Evolutionary conservation across 2,113 vertebrate species (phyloP), one percentile per base, ranked within the genome.

Genomic region (Gymnocephalus cernua): DNA sequence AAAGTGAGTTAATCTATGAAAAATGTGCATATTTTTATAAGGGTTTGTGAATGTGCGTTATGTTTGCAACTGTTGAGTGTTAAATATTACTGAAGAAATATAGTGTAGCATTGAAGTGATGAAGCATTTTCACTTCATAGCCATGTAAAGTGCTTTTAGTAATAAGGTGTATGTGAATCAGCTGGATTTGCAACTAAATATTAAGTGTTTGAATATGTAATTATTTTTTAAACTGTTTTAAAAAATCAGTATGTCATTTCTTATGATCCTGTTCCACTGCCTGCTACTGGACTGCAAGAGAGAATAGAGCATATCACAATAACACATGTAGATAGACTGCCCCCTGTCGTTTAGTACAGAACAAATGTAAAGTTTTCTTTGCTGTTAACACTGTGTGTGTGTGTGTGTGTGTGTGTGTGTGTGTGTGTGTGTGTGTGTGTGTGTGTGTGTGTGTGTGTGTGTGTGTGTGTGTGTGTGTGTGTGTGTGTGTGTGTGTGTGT

Each of bases 271-370:
- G 23, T 54, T 12, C 25, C 18, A 21, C 0, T 8, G 9, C 27
- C 45, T 72, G 19, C 53, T 59, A 2, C 18, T 58, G 27, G 18
- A 38, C 13, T 74, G 14, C 6, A 38, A 38, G 13, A 59, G 14
- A 16, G 0, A n/a, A 32, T 32, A 21, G 50, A 68, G 38, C 32
- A 53, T 19, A 57, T 61, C 4, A 84, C n/a, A 14, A 29, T 6
- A 45, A 19, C 57, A 67, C 32, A 51, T 78, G 77, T 41, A 6
- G 48, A 82, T 69, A 91, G 66, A 89, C 78, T 92, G 91, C 93
- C 91, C 88, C 90, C 91, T 95, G 86, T 86, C 93, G 94, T 87
- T 78, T 54, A 41, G 32, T 25, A 74, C 18, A 38, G 59, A 41
- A 35, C 29, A 47, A 51, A 82, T 62, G 13, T 6, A 44, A 25